Conservation (phyloP, 2,113 vertebrate species). For the Sphyrna mokarran region DNA sequence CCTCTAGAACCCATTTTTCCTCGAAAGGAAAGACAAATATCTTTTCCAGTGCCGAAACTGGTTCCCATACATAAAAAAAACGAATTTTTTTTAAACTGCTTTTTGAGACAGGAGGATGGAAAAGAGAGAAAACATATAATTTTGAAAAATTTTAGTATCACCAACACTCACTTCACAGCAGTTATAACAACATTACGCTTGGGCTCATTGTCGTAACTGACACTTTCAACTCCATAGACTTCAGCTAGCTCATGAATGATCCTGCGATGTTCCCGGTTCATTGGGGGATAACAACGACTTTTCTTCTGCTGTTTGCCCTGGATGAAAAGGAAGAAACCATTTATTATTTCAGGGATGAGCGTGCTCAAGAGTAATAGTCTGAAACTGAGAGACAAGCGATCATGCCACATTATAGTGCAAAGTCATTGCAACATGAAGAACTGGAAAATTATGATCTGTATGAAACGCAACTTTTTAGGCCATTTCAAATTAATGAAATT, state of each 20-base stretch:
- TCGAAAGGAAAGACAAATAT: neutral
- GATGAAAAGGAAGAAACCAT: conserved; percentile 36
- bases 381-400: neutral
- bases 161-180: conserved; percentile 67
- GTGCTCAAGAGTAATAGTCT: neutral
- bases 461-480: neutral
- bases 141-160: neutral
- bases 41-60: neutral
- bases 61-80: neutral
- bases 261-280: conserved; percentile 90
- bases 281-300: conserved; percentile 87
- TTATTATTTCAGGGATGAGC: neutral
- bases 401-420: neutral
- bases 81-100: neutral
- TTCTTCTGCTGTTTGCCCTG: conserved; percentile 83
- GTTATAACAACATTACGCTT: conserved; percentile 92
- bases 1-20: neutral
- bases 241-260: conserved; percentile 92
- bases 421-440: neutral
- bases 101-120: neutral
- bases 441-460: neutral
- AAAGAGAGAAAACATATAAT: neutral
- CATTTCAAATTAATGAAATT: neutral
- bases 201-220: conserved; percentile 94
- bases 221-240: conserved; percentile 79